Percentiles rank a stretch among this genome's conserved stretches.
Evolutionary conservation across 2,888 invertebrate genomes (phyloP).

Genomic region (Sarcophaga rosellei): DNA sequence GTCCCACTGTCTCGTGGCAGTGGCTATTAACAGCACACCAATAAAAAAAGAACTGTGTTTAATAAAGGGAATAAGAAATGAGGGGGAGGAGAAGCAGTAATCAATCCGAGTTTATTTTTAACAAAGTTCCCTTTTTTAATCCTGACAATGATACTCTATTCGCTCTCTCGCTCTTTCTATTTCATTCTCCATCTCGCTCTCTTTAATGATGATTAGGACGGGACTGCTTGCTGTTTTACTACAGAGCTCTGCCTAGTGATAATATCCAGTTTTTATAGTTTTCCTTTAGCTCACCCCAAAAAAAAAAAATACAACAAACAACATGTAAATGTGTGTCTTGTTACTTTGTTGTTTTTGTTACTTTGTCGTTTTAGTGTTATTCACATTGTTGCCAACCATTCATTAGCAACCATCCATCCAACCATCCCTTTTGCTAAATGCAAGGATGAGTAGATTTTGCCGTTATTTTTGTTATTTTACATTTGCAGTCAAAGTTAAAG

Average conservation of each 20-base stretch:
- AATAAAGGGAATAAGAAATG: not conserved
- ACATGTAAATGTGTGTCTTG: not conserved
- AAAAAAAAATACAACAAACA: no score
- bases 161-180: not conserved
- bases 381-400: conserved; percentile 12
- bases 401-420: not conserved
- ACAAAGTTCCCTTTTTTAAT: conserved; percentile 60
- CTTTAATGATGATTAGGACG: not conserved
- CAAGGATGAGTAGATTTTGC: not conserved
- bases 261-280: conserved; percentile 70
- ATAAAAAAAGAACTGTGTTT: not conserved
- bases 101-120: conserved; percentile 4
- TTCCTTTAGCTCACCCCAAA: conserved; percentile 7
- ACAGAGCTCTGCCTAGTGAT: conserved; percentile 60
- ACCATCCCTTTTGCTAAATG: not conserved
- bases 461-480: conserved; percentile 23
- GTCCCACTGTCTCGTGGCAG: conserved; percentile 3
- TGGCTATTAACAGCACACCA: conserved; percentile 11
- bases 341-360: not conserved
- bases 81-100: not conserved
- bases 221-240: conserved; percentile 70
- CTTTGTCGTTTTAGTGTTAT: conserved; percentile 5
- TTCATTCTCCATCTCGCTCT: not conserved
- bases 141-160: conserved; percentile 68
- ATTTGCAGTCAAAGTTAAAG: conserved; percentile 45